Evolutionary conservation across 2,113 vertebrate species (phyloP).

Genomic region (Vulpes ferrilata): DNA sequence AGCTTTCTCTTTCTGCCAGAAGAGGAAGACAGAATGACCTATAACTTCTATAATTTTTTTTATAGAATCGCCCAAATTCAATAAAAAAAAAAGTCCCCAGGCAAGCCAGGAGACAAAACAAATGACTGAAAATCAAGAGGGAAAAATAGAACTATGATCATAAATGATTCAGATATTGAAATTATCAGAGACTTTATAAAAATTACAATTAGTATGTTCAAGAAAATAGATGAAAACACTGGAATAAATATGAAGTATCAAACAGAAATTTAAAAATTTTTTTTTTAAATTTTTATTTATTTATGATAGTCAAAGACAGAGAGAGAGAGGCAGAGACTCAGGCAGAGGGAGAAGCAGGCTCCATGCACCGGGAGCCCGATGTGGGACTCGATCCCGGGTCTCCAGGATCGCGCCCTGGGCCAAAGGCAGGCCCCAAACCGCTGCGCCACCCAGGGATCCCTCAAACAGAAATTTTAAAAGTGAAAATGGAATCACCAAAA

Average conservation of each 20-base stretch:
- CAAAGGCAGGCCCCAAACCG: too few relatives aligned
- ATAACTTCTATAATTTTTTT: background rate
- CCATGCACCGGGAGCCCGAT: too few relatives aligned
- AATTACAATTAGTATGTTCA: background rate
- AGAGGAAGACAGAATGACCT: background rate
- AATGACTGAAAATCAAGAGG: background rate
- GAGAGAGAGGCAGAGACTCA: too few relatives aligned
- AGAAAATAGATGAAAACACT: background rate
- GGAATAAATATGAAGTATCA: background rate
- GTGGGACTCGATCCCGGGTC: too few relatives aligned
- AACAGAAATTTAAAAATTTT: background rate
- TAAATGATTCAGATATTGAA: background rate
- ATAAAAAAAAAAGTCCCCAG: background rate
- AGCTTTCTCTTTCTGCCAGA: background rate
- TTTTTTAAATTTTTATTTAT: too few relatives aligned
- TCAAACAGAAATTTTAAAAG: background rate
- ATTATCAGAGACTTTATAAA: background rate
- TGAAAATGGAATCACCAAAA: background rate
- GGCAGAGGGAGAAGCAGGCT: too few relatives aligned
- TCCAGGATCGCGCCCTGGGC: too few relatives aligned
- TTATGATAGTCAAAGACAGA: too few relatives aligned
- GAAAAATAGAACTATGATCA: background rate
- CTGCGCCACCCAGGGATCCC: too few relatives aligned
- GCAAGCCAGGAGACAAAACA: background rate
- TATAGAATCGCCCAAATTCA: background rate